Percentiles rank a stretch among this genome's conserved stretches.
Conservation (phyloP, 1,140 invertebrate species). For the Bemisia tabaci region DNA sequence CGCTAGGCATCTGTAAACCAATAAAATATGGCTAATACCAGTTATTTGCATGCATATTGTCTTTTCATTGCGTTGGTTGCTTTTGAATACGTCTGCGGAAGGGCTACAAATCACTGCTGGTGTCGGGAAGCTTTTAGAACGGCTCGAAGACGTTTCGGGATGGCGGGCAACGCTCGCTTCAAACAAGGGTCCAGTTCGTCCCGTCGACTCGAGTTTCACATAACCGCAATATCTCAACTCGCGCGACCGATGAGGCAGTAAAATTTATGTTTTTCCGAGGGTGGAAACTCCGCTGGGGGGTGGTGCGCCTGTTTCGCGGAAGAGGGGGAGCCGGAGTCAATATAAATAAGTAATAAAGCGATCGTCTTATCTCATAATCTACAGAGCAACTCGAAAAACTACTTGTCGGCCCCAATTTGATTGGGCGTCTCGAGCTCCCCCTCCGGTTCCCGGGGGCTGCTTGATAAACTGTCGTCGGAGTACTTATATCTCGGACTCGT, state of each 20-base stretch:
- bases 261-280: not conserved
- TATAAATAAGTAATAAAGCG: not conserved
- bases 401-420: not conserved
- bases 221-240: too few relatives aligned
- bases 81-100: too few relatives aligned
- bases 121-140: too few relatives aligned
- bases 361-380: not conserved
- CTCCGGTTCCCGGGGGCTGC: not conserved
- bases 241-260: not conserved
- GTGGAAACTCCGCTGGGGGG: not conserved
- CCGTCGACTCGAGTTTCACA: not conserved
- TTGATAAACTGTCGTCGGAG: not conserved
- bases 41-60: too few relatives aligned
- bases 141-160: too few relatives aligned
- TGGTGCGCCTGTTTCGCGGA: not conserved
- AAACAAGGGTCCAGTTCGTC: not conserved
- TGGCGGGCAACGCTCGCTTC: too few relatives aligned
- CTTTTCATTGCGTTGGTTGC: too few relatives aligned
- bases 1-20: too few relatives aligned
- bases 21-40: too few relatives aligned
- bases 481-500: not conserved
- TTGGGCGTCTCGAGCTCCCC: not conserved
- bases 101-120: too few relatives aligned
- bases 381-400: not conserved
- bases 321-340: not conserved